Percentiles rank a stretch among this genome's conserved stretches.
Conservation (phyloP, 1,140 invertebrate genomes). For the Amphibalanus amphitrite region DNA sequence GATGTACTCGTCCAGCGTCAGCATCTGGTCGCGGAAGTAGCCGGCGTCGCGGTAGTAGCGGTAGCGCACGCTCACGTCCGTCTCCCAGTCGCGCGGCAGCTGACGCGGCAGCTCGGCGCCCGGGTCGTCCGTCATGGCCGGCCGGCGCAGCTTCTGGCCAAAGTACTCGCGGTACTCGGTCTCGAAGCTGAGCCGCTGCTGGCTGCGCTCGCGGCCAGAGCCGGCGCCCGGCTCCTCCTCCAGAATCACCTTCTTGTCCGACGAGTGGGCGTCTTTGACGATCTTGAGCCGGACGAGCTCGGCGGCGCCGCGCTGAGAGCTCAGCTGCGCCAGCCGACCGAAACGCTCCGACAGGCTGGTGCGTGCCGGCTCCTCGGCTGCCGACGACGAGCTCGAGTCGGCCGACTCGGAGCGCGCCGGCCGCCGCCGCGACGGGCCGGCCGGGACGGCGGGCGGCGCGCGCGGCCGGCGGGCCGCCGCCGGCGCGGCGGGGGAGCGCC, state of each 20-base stretch:
- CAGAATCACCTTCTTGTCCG: background rate
- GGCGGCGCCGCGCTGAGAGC: slow-evolving; percentile 40
- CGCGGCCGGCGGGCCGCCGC: no score
- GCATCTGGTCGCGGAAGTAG: slow-evolving; percentile 44
- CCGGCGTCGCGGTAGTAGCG: slow-evolving; percentile 44
- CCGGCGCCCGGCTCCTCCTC: slow-evolving; percentile 5
- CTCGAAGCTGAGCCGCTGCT: slow-evolving; percentile 5
- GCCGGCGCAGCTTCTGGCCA: background rate
- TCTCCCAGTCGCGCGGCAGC: slow-evolving; percentile 21
- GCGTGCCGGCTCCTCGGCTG: slow-evolving; percentile 21
- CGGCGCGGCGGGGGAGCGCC: background rate
- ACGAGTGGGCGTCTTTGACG: slow-evolving; percentile 15
- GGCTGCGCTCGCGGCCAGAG: slow-evolving; percentile 6
- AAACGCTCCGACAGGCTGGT: slow-evolving; percentile 60
- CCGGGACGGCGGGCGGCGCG: no score
- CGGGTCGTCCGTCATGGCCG: slow-evolving; percentile 11
- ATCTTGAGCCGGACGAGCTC: slow-evolving; percentile 20
- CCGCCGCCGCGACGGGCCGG: no score
- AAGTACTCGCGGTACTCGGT: slow-evolving; percentile 4
- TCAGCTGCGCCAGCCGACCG: slow-evolving; percentile 75
- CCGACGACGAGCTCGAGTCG: slow-evolving; percentile 12
- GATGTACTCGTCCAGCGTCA: slow-evolving; percentile 60
- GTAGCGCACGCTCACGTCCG: slow-evolving; percentile 19
- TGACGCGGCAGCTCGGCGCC: slow-evolving; percentile 18
- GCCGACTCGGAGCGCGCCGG: background rate